Conservation (phyloP, 2,888 invertebrate genomes). For the Machimus rusticus region DNA sequence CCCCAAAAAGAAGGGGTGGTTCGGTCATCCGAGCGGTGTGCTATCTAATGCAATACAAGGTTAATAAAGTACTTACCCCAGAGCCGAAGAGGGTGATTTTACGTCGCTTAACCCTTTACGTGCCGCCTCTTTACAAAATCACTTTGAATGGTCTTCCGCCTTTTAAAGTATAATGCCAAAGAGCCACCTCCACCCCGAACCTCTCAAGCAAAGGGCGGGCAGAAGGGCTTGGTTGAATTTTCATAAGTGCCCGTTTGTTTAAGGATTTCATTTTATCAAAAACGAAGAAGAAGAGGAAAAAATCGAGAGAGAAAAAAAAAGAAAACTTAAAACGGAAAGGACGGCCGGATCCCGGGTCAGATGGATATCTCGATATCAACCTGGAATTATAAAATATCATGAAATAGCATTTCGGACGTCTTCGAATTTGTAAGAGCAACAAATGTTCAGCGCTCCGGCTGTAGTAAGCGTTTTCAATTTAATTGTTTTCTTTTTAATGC, state of each 20-base stretch:
- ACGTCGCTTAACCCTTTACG: conserved; percentile 41
- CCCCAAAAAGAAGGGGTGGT: background rate
- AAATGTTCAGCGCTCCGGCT: background rate
- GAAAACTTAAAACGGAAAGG: background rate
- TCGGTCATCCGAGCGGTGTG: background rate
- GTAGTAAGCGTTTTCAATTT: conserved; percentile 1
- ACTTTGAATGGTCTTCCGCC: conserved; percentile 47
- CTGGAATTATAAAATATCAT: conserved; percentile 45
- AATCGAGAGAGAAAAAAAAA: background rate
- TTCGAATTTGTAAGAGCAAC: conserved; percentile 43
- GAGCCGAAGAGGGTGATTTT: conserved; percentile 43
- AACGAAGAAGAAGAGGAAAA: background rate
- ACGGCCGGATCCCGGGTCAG: background rate
- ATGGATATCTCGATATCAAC: background rate
- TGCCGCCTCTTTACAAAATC: conserved; percentile 45
- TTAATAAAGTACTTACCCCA: conserved; percentile 47
- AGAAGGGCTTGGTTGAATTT: conserved; percentile 43
- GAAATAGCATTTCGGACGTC: conserved; percentile 42
- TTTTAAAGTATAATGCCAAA: conserved; percentile 45
- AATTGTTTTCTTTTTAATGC: background rate
- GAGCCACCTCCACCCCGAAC: background rate
- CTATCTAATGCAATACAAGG: conserved; percentile 42
- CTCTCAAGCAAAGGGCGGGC: background rate
- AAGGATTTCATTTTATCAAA: conserved; percentile 38
- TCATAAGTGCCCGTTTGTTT: conserved; percentile 45